Evolutionary conservation across 2,113 vertebrate species (phyloP), one percentile per base, ranked within the genome.

Genomic region (Hoplias malabaricus): DNA sequence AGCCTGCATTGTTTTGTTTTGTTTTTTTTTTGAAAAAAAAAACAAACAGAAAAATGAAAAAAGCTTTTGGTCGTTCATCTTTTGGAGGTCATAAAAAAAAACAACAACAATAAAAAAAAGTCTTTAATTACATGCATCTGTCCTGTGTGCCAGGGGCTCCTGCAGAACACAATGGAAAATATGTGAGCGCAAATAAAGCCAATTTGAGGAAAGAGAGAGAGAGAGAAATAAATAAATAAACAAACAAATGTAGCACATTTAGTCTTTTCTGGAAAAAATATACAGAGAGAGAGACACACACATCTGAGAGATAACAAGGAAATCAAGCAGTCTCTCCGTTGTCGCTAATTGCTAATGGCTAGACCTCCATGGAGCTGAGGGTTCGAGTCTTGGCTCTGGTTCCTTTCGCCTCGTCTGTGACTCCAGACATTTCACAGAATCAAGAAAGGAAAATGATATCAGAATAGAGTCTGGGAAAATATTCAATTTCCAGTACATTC

Each of bases 81-180:
- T 56, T 48, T 73, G 62, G 25, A 69, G 36, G 33, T 40, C 21
- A 70, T 1, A 71, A 73, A 62, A 19, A 63, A n/a, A n/a, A n/a
- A n/a, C n/a, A n/a, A n/a, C n/a, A n/a, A n/a, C n/a, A n/a, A n/a
- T n/a, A n/a, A n/a, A n/a, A n/a, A 53, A 61, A 62, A 11, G 36
- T 63, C 33, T 46, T 69, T 79, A 82, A 75, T 75, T 69, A 48
- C 65, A 56, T 54, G 71, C 76, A 66, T 79, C 57, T 75, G 81
- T 53, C 43, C 29, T 42, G 76, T 79, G 66, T 75, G 81, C 76
- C 57, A 71, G 65, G 62, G 71, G 66, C 65, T 33, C 34, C 48
- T 21, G 16, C 54, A n/a, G 50, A 78, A 78, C 61, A 73, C 66
- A 79, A 68, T 75, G 75, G 71, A 66, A 71, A 73, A 72, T 78